A percentile compares a stretch with the other conserved stretches of the same genome.
Evolutionary conservation across 1,140 invertebrate species (phyloP).

Genomic region (Matsumurasca onukii): DNA sequence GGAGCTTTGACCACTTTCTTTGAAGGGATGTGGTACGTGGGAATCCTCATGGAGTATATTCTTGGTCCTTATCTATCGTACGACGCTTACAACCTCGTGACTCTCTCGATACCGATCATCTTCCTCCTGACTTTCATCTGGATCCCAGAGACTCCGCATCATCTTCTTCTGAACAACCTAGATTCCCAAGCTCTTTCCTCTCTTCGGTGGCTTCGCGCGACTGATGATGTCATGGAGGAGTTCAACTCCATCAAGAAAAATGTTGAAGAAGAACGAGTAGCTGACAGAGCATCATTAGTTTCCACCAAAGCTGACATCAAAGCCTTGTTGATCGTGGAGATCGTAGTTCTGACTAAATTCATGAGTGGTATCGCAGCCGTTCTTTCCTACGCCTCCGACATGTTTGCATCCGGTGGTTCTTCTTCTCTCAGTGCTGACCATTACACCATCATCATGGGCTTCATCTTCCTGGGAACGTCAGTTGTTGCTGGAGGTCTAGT

Average conservation of each 20-base stretch:
- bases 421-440: slow-evolving; percentile 34
- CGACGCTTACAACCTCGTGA: slow-evolving; percentile 62
- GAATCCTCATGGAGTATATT: slow-evolving; percentile 73
- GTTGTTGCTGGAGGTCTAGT: slow-evolving; percentile 49
- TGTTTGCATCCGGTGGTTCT: slow-evolving; percentile 29
- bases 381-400: slow-evolving; percentile 39
- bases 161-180: slow-evolving; percentile 59
- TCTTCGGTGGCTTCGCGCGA: slow-evolving; percentile 64
- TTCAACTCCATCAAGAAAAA: slow-evolving; percentile 36
- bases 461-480: slow-evolving; percentile 48
- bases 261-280: slow-evolving; percentile 31
- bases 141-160: slow-evolving; percentile 83
- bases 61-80: slow-evolving; percentile 75
- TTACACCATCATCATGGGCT: slow-evolving; percentile 41
- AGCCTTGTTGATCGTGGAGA: slow-evolving; percentile 39
- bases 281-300: slow-evolving; percentile 36
- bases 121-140: slow-evolving; percentile 68
- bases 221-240: slow-evolving; percentile 33
- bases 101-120: slow-evolving; percentile 56
- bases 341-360: slow-evolving; percentile 37
- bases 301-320: slow-evolving; percentile 33
- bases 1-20: slow-evolving; percentile 66
- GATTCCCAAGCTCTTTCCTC: slow-evolving; percentile 61
- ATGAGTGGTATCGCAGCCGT: slow-evolving; percentile 40
- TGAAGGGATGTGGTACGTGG: slow-evolving; percentile 75